Evolutionary conservation across 1,140 invertebrate species (phyloP), one percentile per base, ranked within the genome.

Genomic region (Drosophila equinoxialis): DNA sequence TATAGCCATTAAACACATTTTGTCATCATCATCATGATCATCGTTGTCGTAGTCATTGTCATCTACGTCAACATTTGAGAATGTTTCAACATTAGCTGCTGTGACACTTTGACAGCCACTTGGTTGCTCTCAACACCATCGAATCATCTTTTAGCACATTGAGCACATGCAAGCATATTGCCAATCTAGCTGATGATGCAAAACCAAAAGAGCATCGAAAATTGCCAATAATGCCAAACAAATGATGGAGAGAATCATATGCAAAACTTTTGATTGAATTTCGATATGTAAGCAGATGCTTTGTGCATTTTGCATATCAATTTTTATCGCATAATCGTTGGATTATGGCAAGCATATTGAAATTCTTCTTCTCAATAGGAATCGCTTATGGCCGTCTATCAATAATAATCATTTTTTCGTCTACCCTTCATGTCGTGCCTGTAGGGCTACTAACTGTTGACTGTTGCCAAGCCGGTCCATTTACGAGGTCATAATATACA

Each of bases 271-370:
- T 37, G 58, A 77, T 63, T 74, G 65, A 72, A 55, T 74, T 77
- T 67, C 72, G 59, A 71, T 74, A n/a, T 39, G 42, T 14, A 39
- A 58, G 60, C 37, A 66, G 10, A n/a, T 65, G 73, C 48, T 65
- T 68, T 35, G 45, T 39, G 55, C 45, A 68, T 76, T 30, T 77
- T 61, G 10, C 66, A 77, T 77, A 54, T 20, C 59, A 69, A 69
- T 70, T 51, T 68, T 70, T 65, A 70, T 83, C 61, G 66, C 76
- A 77, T 77, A 76, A 82, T 65, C 65, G 64, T 20, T 54, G 51
- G 58, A 77, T 63, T 26, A 68, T 64, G 26, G 39, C 39, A 20
- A 20, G 30, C 54, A 48, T 51, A 59, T 68, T 42, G 1, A 48
- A 63, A 30, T 51, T 30, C 30, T 59, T 48, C 68, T 76, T 67